Conservation (phyloP, 2,113 vertebrate genomes). For the Paradoxurus hermaphroditus region DNA sequence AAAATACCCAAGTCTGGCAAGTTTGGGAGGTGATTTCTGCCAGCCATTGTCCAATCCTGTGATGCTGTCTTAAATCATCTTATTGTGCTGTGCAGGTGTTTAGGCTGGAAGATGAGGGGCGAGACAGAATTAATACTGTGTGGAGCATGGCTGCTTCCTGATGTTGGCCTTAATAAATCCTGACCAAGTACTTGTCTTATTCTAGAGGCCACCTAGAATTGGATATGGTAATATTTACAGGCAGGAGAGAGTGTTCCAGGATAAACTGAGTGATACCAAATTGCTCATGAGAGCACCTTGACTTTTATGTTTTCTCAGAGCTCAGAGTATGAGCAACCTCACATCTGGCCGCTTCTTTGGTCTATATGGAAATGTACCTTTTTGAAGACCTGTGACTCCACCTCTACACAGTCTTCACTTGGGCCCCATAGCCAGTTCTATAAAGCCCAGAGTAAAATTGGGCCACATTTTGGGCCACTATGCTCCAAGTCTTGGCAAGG, state of each 20-base stretch:
- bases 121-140: neutral
- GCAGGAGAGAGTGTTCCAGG: neutral
- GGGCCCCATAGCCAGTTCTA: neutral
- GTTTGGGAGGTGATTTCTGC: constrained; percentile 1
- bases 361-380: neutral
- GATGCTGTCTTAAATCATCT: constrained; percentile 30
- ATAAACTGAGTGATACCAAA: neutral
- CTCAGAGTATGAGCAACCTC: neutral
- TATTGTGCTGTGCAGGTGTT: neutral
- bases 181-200: neutral
- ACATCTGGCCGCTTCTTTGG: neutral
- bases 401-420: neutral
- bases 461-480: neutral
- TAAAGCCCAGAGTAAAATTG: neutral
- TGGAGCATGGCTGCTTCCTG: neutral
- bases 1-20: constrained; percentile 20
- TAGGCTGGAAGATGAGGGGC: neutral
- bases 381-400: neutral
- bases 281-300: neutral
- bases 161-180: constrained; percentile 25
- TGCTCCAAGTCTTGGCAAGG: neutral
- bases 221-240: constrained; percentile 13
- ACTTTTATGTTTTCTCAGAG: constrained; percentile 24
- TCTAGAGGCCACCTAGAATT: constrained; percentile 24
- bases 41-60: constrained; percentile 51